phyloP scores from a whole-genome alignment of 1,140 invertebrate species.

The Dryas iulia region DNA sequence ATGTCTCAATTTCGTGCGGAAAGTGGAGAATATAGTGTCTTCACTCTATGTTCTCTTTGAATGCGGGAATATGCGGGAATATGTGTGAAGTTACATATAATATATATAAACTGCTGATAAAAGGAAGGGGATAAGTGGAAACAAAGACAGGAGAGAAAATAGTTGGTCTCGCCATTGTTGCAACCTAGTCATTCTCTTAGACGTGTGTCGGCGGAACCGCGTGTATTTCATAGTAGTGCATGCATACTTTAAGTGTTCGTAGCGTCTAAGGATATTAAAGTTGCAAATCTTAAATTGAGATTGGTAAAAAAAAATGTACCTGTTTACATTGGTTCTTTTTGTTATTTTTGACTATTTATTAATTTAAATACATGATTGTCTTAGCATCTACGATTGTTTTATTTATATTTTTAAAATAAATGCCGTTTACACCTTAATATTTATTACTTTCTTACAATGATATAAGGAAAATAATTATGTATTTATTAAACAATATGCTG shows the following conservation, averaged over 20 bases:
- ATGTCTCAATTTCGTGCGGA: no score
- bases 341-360: slow-evolving; percentile 80
- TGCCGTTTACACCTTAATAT: neutral
- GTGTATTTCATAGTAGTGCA: slow-evolving; percentile 73
- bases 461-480: no score
- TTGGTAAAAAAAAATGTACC: slow-evolving; percentile 75
- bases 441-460: no score
- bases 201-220: slow-evolving; percentile 54
- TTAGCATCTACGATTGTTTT: slow-evolving; percentile 68
- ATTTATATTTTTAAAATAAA: slow-evolving; percentile 24
- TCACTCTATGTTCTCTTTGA: no score
- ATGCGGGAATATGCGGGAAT: no score
- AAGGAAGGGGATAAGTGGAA: neutral
- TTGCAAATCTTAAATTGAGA: slow-evolving; percentile 72
- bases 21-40: no score
- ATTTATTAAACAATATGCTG: no score
- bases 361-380: slow-evolving; percentile 77
- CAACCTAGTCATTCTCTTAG: slow-evolving; percentile 78
- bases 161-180: slow-evolving; percentile 48
- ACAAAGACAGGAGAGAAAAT: neutral
- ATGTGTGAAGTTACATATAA: no score
- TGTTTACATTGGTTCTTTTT: slow-evolving; percentile 78
- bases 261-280: slow-evolving; percentile 74
- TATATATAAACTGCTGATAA: neutral
- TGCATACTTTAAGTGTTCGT: slow-evolving; percentile 77